Conservation (phyloP, 2,797 vertebrate genomes). For the Prionace glauca region DNA sequence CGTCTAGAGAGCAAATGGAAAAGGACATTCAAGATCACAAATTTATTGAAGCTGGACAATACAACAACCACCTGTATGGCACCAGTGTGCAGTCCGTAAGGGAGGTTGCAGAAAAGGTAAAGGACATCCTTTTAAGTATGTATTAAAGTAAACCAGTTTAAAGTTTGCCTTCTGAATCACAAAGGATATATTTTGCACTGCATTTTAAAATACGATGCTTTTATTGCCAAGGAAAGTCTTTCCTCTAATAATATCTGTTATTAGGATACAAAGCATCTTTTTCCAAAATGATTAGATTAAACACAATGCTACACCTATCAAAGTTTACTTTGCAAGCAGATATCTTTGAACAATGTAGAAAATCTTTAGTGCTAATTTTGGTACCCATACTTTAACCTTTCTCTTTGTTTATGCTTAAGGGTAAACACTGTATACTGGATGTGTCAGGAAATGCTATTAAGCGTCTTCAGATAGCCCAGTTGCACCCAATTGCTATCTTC, state of each 20-base stretch:
- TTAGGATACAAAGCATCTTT: neutral
- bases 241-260: neutral
- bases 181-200: neutral
- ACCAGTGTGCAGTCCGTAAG: slow-evolving; percentile 95
- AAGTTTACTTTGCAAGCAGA: neutral
- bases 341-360: neutral
- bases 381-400: slow-evolving; percentile 40
- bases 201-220: neutral
- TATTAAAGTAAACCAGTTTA: neutral
- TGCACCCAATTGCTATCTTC: slow-evolving; percentile 89
- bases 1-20: slow-evolving; percentile 94
- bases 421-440: slow-evolving; percentile 95
- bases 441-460: slow-evolving; percentile 97
- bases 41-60: slow-evolving; percentile 96
- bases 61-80: slow-evolving; percentile 94
- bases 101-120: slow-evolving; percentile 91
- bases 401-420: slow-evolving; percentile 56
- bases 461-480: slow-evolving; percentile 84
- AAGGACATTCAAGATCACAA: slow-evolving; percentile 95
- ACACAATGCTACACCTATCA: neutral
- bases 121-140: neutral
- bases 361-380: neutral
- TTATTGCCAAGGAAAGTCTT: neutral
- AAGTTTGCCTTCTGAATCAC: neutral
- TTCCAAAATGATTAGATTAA: neutral